Evolutionary conservation across 2,888 invertebrate genomes (phyloP).

Genomic region (Stenotaenia linearis): DNA sequence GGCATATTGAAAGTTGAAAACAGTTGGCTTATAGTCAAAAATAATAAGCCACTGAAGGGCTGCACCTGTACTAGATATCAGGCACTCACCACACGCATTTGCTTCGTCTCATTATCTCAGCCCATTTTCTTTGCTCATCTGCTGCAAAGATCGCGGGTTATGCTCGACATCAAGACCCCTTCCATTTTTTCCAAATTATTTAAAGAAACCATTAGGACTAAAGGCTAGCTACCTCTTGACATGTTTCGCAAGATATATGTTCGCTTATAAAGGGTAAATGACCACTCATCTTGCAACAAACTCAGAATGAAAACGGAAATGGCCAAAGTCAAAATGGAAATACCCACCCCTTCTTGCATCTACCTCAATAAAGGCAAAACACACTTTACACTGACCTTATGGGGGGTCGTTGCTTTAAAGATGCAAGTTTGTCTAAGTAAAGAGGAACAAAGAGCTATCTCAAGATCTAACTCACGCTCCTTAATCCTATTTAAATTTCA

Average conservation of each 20-base stretch:
- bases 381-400: background rate
- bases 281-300: background rate
- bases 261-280: background rate
- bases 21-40: background rate
- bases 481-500: background rate
- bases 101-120: background rate
- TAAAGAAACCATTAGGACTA: background rate
- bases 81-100: background rate
- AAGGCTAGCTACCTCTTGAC: background rate
- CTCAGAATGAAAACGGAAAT: background rate
- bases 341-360: background rate
- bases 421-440: background rate
- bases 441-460: background rate
- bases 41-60: background rate
- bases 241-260: background rate
- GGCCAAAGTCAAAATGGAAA: background rate
- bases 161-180: background rate
- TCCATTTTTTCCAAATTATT: background rate
- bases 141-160: background rate
- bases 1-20: background rate
- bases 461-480: background rate
- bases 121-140: background rate
- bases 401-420: background rate
- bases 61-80: background rate
- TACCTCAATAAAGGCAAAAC: background rate